Base-by-base conservation (phyloP, 2,888 invertebrate genomes). In the Drepanosiphum platanoidis region DNA sequence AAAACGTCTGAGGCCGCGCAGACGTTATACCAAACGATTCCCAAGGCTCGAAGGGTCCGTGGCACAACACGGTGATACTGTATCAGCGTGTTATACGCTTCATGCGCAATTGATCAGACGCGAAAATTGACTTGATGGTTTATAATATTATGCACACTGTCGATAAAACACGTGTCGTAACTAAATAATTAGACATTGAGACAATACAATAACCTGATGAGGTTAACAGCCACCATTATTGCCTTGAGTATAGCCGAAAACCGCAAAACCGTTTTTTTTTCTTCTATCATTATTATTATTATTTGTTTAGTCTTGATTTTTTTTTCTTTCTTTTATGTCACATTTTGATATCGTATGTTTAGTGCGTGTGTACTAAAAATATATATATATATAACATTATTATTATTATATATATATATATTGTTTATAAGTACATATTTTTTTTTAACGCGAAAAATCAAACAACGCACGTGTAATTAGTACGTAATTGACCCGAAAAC, bases 131-230 rank as follows among this genome's bases (percentile, higher is more conserved):
- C 66, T 66, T n/a, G 80, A 70, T 46, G 80, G 70, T 11, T 77
- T 64, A 39, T 64, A 30, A 15, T 30, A 13, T n/a, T 9, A 9
- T 30, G 30, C 46, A 39, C 52, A 22, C 22, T 34, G 36, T 7
- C 77, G 30, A 68, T 34, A 68, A n/a, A 52, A 42, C 75, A 42
- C 36, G 84, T 84, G 75, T 84, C 84, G 84, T 77, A 84, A 84
- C 84, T 39, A 58, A 75, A 84, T 72, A 84, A 75, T 83, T 77
- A 84, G 68, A 75, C 68, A 68, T 77, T 68, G 75, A 84, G 52
- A 84, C 84, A 84, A 68, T 68, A 84, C 66, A 64, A 80, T 61
- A 61, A 82, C 83, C 70, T 8, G 84, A 83, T 77, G 75, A 75
- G 84, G 75, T 84, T 66, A 75, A 75, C 66, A 72, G 72, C 32